Evolutionary conservation across 2,888 invertebrate genomes (phyloP), one percentile per base, ranked within the genome.

Genomic region (Gasteruption jaculator): DNA sequence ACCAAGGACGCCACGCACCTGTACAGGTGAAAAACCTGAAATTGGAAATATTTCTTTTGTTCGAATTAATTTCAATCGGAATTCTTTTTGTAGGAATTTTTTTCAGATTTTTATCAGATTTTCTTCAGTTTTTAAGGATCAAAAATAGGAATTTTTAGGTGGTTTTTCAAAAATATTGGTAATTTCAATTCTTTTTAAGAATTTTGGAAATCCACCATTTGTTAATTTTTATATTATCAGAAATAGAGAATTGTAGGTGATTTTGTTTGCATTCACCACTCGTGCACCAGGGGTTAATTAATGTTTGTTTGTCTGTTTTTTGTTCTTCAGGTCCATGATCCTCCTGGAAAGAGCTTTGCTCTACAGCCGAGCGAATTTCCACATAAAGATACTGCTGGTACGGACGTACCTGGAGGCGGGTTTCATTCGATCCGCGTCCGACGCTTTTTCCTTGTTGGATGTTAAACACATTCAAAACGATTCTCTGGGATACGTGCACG

Each of bases 401-500:
- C 83, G 85, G 56, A 77, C 90, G 14, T 94, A 93, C 68, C 86
- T 69, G 31, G 71, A 71, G 53, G 61, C 64, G 39, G 71, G 71
- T 45, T 49, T 71, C 14, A 57, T 65, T 34, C 62, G 60, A 18
- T 65, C 63, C 14, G 70, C 70, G 7, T 59, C 68, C 54, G 57
- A 62, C 44, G 52, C 56, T 1, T 68, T 63, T 36, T 45, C 57
- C 22, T 56, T 65, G 38, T 73, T 96, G 62, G 94, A 95, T 63
- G 80, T 91, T 43, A 96, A 96, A 72, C 92, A 95, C 72, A 82
- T 95, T 55, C 94, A 94, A 72, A 76, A 93, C 64, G 91, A 94
- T 69, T 90, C 94, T 0, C 74, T 96, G 67, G 91, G 94, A 52
- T 90, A 89, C 74, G 74, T 87, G 46, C 86, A 89, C 72, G 81